Percentiles rank a stretch among this genome's conserved stretches.
Evolutionary conservation across 2,797 vertebrate species (phyloP).

Genomic region (Pogonophryne albipinna): DNA sequence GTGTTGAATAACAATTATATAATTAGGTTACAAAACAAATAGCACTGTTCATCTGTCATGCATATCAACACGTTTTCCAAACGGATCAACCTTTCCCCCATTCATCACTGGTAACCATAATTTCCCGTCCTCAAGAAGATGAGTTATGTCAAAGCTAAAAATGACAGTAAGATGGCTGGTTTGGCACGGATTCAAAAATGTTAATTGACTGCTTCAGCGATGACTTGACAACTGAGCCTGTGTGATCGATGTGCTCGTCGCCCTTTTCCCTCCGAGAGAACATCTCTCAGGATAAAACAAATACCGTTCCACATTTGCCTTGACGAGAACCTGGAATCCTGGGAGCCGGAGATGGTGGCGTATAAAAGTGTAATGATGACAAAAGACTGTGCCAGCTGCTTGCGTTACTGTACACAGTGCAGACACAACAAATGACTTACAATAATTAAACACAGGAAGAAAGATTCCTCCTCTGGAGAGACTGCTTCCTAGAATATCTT

Average conservation of each 20-base stretch:
- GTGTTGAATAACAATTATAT: conserved; percentile 51
- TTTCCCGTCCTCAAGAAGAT: conserved; percentile 69
- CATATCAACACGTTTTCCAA: conserved; percentile 47
- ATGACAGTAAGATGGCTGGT: conserved; percentile 74
- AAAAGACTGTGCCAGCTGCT: conserved; percentile 79
- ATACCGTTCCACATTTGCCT: conserved; percentile 66
- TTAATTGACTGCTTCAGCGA: conserved; percentile 80
- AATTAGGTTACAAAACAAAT: conserved; percentile 66
- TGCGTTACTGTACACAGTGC: conserved; percentile 75
- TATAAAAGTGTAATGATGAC: conserved; percentile 83
- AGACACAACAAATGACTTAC: conserved; percentile 77
- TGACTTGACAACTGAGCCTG: conserved; percentile 73
- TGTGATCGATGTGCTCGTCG: conserved; percentile 79
- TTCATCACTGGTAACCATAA: conserved; percentile 75
- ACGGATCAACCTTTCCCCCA: conserved; percentile 63
- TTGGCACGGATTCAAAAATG: conserved; percentile 76
- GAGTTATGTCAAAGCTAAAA: conserved; percentile 70
- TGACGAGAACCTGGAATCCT: conserved; percentile 61
- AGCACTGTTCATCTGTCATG: conserved; percentile 40
- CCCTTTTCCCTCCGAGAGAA: conserved; percentile 68
- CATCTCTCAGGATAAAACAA: conserved; percentile 77
- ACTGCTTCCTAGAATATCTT: conserved; percentile 59
- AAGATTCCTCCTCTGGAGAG: conserved; percentile 65
- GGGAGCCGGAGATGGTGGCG: conserved; percentile 60
- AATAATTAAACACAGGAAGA: conserved; percentile 81